Conservation (phyloP, 2,113 vertebrate genomes). For the Cnemophilus loriae region DNA sequence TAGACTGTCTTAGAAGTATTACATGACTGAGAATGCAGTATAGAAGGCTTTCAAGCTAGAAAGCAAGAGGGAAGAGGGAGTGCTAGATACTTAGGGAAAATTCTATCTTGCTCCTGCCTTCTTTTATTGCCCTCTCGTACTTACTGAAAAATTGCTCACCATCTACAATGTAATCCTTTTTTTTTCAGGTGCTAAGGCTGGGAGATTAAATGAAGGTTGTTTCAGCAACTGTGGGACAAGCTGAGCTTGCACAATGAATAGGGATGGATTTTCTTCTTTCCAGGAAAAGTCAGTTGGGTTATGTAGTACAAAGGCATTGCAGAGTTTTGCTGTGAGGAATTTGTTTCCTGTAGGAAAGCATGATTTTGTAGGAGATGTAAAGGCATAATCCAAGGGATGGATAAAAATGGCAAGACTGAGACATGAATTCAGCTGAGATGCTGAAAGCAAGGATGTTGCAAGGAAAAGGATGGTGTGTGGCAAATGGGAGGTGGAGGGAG, state of each 20-base stretch:
- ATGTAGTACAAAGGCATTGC: background rate
- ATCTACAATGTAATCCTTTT: background rate
- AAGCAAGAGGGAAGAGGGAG: background rate
- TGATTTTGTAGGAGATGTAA: background rate
- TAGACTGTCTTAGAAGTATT: background rate
- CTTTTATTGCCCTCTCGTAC: background rate
- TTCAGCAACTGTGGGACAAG: background rate
- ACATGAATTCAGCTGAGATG: background rate
- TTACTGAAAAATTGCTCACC: background rate
- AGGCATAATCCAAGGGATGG: background rate
- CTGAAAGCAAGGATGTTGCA: background rate
- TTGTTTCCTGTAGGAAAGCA: background rate
- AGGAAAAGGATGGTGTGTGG: background rate
- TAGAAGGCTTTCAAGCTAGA: background rate
- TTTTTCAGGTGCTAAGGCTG: background rate
- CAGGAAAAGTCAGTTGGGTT: fast-evolving
- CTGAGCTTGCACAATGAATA: background rate
- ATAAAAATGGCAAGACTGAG: background rate
- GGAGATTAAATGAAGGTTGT: background rate
- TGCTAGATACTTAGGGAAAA: background rate
- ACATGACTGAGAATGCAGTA: background rate
- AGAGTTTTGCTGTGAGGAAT: background rate
- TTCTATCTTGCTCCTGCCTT: background rate
- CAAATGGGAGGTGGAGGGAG: background rate
- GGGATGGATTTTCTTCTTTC: background rate